phyloP scores from a whole-genome alignment of 1,140 invertebrate species.

The Harlomillsia oculata region DNA sequence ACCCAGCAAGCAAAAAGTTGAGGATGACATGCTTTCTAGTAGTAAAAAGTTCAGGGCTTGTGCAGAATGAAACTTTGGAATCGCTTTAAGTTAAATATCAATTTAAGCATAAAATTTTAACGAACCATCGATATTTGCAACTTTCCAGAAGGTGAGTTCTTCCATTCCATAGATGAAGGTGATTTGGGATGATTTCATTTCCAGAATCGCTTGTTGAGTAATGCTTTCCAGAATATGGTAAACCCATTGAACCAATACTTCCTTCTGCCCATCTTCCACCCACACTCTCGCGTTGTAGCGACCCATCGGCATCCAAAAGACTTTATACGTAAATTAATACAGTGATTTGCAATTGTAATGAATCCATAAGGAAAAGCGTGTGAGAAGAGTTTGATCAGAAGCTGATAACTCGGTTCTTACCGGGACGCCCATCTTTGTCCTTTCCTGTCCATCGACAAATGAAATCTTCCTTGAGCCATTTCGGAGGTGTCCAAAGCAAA shows the following conservation, averaged over 20 bases:
- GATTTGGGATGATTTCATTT: neutral
- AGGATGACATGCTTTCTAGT: too few species aligned
- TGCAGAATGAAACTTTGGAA: too few species aligned
- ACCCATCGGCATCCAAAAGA: too few species aligned
- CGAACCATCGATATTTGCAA: conserved; percentile 10
- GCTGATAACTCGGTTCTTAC: neutral
- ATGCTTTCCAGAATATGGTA: conserved; percentile 8
- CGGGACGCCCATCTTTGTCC: neutral
- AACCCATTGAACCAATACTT: neutral
- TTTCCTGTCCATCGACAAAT: neutral
- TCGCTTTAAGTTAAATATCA: neutral
- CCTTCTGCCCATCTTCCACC: conserved; percentile 1
- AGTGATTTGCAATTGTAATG: neutral
- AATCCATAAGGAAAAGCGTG: neutral
- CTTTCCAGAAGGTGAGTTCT: conserved; percentile 7
- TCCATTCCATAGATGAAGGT: conserved; percentile 18
- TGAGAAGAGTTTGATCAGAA: neutral
- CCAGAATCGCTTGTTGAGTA: neutral
- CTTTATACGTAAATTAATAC: neutral
- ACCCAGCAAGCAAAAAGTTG: too few species aligned
- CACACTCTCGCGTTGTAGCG: neutral
- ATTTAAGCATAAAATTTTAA: neutral
- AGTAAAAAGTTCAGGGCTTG: too few species aligned
- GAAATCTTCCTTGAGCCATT: neutral
- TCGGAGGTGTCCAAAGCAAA: neutral